phyloP scores from a whole-genome alignment of 30 jellyfish, hydroid and myxozoan species.

The Aurelia sp. region DNA sequence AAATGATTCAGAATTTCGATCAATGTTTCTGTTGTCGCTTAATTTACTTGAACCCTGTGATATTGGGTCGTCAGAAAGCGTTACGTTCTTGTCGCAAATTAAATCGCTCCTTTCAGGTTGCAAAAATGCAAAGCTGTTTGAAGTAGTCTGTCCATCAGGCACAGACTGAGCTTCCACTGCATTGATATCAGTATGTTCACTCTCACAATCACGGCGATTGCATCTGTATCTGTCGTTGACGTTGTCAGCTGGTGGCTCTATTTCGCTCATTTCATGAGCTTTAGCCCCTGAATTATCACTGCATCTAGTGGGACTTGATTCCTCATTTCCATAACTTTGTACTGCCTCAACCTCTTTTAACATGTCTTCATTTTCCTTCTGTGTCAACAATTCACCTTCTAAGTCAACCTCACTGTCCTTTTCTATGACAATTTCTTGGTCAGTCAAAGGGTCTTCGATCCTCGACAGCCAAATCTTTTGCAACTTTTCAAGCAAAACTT shows the following conservation, averaged over 20 bases:
- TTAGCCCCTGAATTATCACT: not conserved
- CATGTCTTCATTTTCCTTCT: not conserved
- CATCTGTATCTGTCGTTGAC: no score
- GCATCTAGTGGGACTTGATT: not conserved
- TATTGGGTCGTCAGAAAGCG: no score
- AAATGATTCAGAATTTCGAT: not conserved
- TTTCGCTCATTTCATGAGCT: not conserved
- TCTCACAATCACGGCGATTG: not conserved
- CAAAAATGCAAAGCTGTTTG: not conserved
- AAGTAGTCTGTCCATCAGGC: not conserved
- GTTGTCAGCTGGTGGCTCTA: not conserved
- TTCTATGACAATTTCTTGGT: not conserved
- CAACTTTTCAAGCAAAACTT: conserved; percentile 29
- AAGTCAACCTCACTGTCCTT: not conserved
- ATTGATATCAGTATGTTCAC: not conserved
- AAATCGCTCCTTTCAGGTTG: not conserved
- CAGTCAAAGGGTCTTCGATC: conserved; percentile 18
- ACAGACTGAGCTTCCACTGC: not conserved
- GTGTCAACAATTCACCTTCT: not conserved
- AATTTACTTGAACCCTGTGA: not conserved
- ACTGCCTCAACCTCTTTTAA: not conserved
- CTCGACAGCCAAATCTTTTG: conserved; percentile 37
- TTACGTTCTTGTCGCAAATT: not conserved
- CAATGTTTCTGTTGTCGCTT: not conserved
- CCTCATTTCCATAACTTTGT: not conserved